Evolutionary conservation across 2,888 invertebrate genomes (phyloP).

Genomic region (Arrhopalites spinosus): DNA sequence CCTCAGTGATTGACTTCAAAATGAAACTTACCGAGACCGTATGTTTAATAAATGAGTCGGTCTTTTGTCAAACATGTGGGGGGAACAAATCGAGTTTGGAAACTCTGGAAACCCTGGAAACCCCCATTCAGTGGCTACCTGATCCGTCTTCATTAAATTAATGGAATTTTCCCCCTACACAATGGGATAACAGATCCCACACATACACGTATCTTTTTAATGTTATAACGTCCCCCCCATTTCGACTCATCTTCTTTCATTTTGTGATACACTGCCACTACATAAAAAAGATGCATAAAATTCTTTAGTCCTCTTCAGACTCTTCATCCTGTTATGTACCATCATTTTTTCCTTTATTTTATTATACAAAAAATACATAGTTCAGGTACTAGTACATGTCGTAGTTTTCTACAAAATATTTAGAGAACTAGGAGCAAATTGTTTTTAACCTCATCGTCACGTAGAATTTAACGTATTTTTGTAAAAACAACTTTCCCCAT

Average conservation of each 20-base stretch:
- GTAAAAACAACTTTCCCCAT: too few species aligned
- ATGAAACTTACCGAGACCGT: not conserved
- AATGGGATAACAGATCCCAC: constrained; percentile 16
- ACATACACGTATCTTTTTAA: not conserved
- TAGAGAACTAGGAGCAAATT: too few species aligned
- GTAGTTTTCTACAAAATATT: too few species aligned
- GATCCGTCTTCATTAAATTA: constrained; percentile 45
- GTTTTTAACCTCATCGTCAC: too few species aligned
- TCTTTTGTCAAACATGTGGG: constrained; percentile 41
- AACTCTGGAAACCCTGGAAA: constrained; percentile 24
- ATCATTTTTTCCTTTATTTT: too few species aligned
- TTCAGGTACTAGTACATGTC: too few species aligned
- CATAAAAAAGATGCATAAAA: too few species aligned
- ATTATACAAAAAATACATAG: too few species aligned
- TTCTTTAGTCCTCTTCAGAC: too few species aligned
- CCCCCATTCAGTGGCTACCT: constrained; percentile 42
- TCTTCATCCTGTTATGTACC: too few species aligned
- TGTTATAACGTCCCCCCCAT: not conserved
- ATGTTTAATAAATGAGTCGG: constrained; percentile 31
- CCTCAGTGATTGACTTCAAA: constrained; percentile 9
- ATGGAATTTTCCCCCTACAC: constrained; percentile 36
- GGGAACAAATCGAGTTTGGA: constrained; percentile 35
- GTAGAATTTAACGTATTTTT: too few species aligned
- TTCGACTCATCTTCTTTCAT: not conserved
- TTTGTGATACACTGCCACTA: too few species aligned